These are phyloP conservation scores for Stenotaenia linearis DNA, from an alignment of 2,888 invertebrate genomes.

Conservation along the genomic window DNA sequence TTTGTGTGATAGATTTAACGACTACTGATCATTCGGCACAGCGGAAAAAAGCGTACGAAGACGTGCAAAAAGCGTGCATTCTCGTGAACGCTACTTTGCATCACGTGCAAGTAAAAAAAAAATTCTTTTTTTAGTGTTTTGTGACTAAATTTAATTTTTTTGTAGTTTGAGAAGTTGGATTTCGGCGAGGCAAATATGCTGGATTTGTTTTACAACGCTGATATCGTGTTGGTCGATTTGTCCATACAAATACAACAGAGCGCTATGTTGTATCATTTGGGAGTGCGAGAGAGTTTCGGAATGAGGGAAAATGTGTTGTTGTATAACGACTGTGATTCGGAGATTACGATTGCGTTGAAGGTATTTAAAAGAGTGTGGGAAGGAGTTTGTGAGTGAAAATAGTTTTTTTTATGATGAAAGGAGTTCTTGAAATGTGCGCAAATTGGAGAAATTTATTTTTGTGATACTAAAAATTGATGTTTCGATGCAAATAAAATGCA, in stretches of 20 bases:
- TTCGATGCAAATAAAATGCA: too few relatives aligned
- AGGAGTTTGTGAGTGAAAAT: too few relatives aligned
- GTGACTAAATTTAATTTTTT: slow-evolving; percentile 42
- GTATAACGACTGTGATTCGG: slow-evolving; percentile 81
- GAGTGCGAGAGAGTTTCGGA: slow-evolving; percentile 93
- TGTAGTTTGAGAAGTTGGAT: slow-evolving; percentile 94
- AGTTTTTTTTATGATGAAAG: too few relatives aligned
- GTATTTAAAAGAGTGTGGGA: slow-evolving; percentile 53
- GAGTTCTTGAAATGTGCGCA: too few relatives aligned
- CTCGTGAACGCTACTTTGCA: slow-evolving; percentile 73
- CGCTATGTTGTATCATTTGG: slow-evolving; percentile 90
- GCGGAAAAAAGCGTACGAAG: slow-evolving; percentile 74
- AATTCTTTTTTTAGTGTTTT: neutral
- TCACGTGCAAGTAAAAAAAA: slow-evolving; percentile 73
- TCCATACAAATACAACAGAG: slow-evolving; percentile 87
- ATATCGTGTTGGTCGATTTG: slow-evolving; percentile 92
- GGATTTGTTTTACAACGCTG: slow-evolving; percentile 96
- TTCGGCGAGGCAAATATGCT: slow-evolving; percentile 93
- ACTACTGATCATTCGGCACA: slow-evolving; percentile 66
- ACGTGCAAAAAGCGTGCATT: slow-evolving; percentile 72
- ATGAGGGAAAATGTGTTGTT: slow-evolving; percentile 91
- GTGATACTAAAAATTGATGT: too few relatives aligned
- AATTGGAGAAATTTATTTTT: too few relatives aligned
- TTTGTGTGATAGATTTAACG: slow-evolving; percentile 74
- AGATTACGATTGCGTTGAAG: slow-evolving; percentile 79